Evolutionary conservation across 2,888 invertebrate genomes (phyloP).

Genomic region (Teleogryllus oceanicus): DNA sequence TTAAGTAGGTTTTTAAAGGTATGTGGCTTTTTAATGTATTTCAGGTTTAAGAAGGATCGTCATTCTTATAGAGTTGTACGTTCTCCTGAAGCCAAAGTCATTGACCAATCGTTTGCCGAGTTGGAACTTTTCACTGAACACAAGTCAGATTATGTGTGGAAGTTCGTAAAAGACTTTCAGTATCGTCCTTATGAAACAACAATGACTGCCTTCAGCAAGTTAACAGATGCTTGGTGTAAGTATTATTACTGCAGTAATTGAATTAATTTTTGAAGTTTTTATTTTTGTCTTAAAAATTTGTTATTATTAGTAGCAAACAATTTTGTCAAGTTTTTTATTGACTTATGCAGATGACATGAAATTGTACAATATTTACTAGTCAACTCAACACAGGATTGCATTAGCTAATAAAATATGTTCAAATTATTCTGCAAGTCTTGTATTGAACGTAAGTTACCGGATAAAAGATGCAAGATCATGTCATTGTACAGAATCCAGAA

Average conservation of each 20-base stretch:
- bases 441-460: no score
- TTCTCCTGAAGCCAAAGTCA: constrained; percentile 60
- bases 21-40: background rate
- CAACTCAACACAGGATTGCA: no score
- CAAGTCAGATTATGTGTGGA: constrained; percentile 65
- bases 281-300: background rate
- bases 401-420: no score
- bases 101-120: constrained; percentile 83
- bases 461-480: no score
- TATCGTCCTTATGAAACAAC: constrained; percentile 78
- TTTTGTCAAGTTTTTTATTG: no score
- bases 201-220: constrained; percentile 80
- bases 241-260: constrained; percentile 39
- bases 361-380: no score
- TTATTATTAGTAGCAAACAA: no score
- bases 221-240: constrained; percentile 71
- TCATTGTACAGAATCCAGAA: no score
- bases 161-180: constrained; percentile 56
- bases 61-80: constrained; percentile 42
- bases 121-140: constrained; percentile 72
- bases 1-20: no score
- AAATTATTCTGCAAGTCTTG: no score
- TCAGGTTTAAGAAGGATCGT: constrained; percentile 64
- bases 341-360: no score
- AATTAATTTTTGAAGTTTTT: background rate